These are phyloP conservation scores for Amphibalanus amphitrite DNA, from an alignment of 1,140 invertebrate species.

Conservation along the genomic window DNA sequence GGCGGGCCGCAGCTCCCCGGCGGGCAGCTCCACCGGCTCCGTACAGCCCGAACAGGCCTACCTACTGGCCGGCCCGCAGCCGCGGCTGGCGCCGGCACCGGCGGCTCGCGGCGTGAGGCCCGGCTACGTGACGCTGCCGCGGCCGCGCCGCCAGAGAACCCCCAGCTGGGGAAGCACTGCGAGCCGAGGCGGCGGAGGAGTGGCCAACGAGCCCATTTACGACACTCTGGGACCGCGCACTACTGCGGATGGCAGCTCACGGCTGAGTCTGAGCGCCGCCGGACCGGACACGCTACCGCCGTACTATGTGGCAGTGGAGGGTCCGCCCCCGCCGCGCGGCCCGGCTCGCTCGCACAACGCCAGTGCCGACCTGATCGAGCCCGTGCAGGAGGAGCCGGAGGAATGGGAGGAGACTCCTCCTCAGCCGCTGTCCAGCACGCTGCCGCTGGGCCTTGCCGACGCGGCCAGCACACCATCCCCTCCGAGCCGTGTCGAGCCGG, in stretches of 20 bases:
- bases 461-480: too few species aligned
- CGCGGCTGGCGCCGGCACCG: conserved; percentile 5
- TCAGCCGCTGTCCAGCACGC: neutral
- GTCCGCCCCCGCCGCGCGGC: neutral
- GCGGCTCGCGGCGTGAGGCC: conserved; percentile 48
- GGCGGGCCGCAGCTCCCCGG: neutral
- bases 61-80: neutral
- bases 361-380: neutral
- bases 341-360: neutral
- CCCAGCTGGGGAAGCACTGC: conserved; percentile 54
- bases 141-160: conserved; percentile 55
- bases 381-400: neutral
- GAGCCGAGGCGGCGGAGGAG: conserved; percentile 38
- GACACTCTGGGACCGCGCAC: conserved; percentile 77
- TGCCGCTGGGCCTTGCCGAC: too few species aligned
- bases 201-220: conserved; percentile 48
- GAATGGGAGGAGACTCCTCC: neutral
- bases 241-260: conserved; percentile 68
- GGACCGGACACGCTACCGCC: too few species aligned
- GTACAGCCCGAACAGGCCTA: neutral
- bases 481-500: too few species aligned
- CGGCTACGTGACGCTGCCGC: conserved; percentile 39
- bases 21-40: neutral
- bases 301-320: too few species aligned
- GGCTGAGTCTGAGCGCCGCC: conserved; percentile 40